Evolutionary conservation across 2,888 invertebrate species (phyloP).

Genomic region (Drosophila pegasa): DNA sequence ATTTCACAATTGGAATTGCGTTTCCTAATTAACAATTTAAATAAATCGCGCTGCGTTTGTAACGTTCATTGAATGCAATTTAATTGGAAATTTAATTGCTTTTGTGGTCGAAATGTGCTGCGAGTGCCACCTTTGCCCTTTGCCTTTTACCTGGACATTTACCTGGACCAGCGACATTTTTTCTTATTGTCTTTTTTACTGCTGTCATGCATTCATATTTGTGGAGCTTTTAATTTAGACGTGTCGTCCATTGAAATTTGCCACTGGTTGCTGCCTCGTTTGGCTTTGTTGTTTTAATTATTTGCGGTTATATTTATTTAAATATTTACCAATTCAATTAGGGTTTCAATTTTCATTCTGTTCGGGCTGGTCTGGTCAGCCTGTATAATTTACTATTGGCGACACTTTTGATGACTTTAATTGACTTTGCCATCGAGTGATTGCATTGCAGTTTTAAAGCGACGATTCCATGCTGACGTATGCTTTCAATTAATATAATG

Average conservation of each 20-base stretch:
- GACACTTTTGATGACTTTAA: constrained; percentile 57
- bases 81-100: constrained; percentile 82
- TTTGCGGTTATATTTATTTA: constrained; percentile 80
- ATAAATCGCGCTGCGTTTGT: constrained; percentile 72
- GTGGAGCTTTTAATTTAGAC: constrained; percentile 73
- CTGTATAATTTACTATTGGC: constrained; percentile 50
- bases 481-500: constrained; percentile 79
- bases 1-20: constrained; percentile 62
- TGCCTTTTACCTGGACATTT: constrained; percentile 24
- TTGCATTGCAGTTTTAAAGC: constrained; percentile 23
- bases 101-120: constrained; percentile 71
- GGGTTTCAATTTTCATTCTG: constrained; percentile 36
- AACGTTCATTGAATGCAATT: constrained; percentile 78
- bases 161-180: constrained; percentile 10
- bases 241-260: constrained; percentile 69
- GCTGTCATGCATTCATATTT: constrained; percentile 45
- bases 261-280: constrained; percentile 51
- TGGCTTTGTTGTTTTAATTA: constrained; percentile 80
- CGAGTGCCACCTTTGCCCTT: constrained; percentile 32
- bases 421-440: constrained; percentile 48
- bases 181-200: constrained; percentile 35
- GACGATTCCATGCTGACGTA: constrained; percentile 29
- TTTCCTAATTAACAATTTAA: constrained; percentile 82
- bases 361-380: constrained; percentile 17
- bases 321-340: constrained; percentile 82